Conservation (phyloP, 2,888 invertebrate species). For the Ceratothoa steindachneri region DNA sequence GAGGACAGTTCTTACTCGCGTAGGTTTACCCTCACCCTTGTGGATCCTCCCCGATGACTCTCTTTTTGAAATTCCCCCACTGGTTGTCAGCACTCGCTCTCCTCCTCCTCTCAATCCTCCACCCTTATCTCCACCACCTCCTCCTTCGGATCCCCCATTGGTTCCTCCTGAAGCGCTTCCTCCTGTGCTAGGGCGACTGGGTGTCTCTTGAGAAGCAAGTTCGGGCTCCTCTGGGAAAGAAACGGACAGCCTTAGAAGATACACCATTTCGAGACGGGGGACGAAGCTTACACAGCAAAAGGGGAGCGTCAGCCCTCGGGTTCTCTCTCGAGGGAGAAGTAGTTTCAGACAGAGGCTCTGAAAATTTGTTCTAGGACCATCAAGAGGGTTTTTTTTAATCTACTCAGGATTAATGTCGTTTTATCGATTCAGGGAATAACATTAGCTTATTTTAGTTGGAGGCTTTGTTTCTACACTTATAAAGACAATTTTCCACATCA, state of each 20-base stretch:
- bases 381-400: no score
- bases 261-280: neutral
- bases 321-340: no score
- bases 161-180: neutral
- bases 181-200: neutral
- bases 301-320: no score
- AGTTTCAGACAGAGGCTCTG: no score
- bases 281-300: no score
- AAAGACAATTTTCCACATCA: no score
- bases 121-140: neutral
- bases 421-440: no score
- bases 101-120: neutral
- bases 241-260: neutral
- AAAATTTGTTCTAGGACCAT: no score
- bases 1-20: slow-evolving; percentile 92
- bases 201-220: slow-evolving; percentile 1
- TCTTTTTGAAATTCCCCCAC: neutral
- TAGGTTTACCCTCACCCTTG: slow-evolving; percentile 79
- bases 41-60: neutral
- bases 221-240: slow-evolving; percentile 9
- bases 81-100: neutral
- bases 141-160: neutral
- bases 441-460: no score
- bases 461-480: no score
- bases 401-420: no score